phyloP scores from a whole-genome alignment of 2,888 invertebrate species.

The Coleophora deauratella region DNA sequence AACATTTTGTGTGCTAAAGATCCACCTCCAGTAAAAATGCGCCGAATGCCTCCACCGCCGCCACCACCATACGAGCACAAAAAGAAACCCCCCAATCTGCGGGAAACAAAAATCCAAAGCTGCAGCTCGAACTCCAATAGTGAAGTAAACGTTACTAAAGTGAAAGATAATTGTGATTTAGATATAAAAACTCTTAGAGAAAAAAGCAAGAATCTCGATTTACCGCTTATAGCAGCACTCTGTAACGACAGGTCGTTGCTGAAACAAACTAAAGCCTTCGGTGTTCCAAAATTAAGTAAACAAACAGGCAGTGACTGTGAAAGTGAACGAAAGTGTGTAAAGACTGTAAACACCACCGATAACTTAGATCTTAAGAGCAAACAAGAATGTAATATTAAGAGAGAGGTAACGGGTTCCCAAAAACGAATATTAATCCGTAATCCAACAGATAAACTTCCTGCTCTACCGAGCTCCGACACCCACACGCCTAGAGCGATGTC shows the following conservation, averaged over 20 bases:
- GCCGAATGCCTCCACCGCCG: slow-evolving; percentile 72
- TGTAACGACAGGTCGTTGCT: slow-evolving; percentile 93
- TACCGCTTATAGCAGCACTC: slow-evolving; percentile 93
- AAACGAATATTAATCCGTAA: slow-evolving; percentile 74
- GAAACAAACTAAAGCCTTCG: slow-evolving; percentile 91
- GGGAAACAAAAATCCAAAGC: slow-evolving; percentile 39
- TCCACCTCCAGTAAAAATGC: slow-evolving; percentile 65
- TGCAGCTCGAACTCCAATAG: slow-evolving; percentile 31
- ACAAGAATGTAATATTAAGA: slow-evolving; percentile 73
- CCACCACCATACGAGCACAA: slow-evolving; percentile 69
- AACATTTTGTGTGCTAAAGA: slow-evolving; percentile 80
- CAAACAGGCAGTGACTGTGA: slow-evolving; percentile 58
- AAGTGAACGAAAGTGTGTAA: slow-evolving; percentile 58
- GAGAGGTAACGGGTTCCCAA: slow-evolving; percentile 78
- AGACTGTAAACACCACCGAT: slow-evolving; percentile 62
- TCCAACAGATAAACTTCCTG: slow-evolving; percentile 85
- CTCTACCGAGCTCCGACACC: slow-evolving; percentile 71
- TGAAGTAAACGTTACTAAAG: slow-evolving; percentile 46
- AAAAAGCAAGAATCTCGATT: slow-evolving; percentile 90
- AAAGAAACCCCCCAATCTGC: slow-evolving; percentile 69
- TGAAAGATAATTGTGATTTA: slow-evolving; percentile 67
- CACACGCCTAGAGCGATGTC: slow-evolving; percentile 77
- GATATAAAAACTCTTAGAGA: slow-evolving; percentile 90
- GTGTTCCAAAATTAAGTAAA: slow-evolving; percentile 78
- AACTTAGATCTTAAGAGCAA: slow-evolving; percentile 59